Conservation (phyloP, 2,113 vertebrate species). For the Platichthys flesus region DNA sequence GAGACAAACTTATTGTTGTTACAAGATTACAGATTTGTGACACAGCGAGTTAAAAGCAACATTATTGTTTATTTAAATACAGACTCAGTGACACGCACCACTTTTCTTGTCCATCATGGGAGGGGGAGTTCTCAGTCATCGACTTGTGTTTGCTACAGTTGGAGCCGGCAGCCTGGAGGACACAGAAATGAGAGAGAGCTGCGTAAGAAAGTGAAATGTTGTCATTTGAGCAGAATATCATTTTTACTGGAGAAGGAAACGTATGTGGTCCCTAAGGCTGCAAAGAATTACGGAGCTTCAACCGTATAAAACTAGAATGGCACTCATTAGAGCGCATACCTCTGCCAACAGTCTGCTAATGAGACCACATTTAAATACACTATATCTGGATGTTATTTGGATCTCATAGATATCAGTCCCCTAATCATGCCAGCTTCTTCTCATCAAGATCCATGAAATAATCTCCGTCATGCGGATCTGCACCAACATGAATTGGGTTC, state of each 20-base stretch:
- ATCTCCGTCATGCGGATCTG: too few relatives aligned
- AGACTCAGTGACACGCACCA: slow-evolving; percentile 80
- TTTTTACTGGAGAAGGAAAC: not conserved
- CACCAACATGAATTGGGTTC: too few relatives aligned
- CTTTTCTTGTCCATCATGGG: slow-evolving; percentile 92
- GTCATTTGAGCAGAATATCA: not conserved
- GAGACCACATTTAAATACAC: not conserved
- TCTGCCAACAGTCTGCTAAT: not conserved
- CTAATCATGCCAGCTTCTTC: too few relatives aligned
- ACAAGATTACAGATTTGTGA: not conserved
- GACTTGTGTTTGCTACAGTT: slow-evolving; percentile 72
- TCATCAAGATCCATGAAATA: too few relatives aligned
- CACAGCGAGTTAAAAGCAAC: not conserved
- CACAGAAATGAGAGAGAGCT: slow-evolving; percentile 43
- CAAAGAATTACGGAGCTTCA: not conserved
- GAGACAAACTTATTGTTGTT: slow-evolving; percentile 7
- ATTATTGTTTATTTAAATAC: slow-evolving; percentile 17
- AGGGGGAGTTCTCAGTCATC: slow-evolving; percentile 78
- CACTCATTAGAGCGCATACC: not conserved
- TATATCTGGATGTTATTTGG: too few relatives aligned
- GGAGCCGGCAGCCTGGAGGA: slow-evolving; percentile 69
- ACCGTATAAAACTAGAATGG: not conserved
- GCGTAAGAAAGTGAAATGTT: slow-evolving; percentile 37
- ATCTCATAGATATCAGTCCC: too few relatives aligned
- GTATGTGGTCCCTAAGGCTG: not conserved